Evolutionary conservation across 2,113 vertebrate genomes (phyloP), one percentile per base, ranked within the genome.

Genomic region (Zapornia atra): DNA sequence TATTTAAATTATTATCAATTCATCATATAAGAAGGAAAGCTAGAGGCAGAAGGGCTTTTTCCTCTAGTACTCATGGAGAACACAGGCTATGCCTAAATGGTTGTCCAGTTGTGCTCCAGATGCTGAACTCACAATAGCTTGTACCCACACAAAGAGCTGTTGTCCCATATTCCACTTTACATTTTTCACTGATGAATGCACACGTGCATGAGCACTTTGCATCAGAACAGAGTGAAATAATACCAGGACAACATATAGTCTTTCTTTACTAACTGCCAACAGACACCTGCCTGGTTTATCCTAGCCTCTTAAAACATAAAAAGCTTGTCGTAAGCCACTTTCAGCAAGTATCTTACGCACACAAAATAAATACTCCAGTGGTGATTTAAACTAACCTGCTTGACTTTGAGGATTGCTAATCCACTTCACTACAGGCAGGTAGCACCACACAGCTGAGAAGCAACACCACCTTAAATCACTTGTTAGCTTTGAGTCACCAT

Each of bases 241-340:
- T 42, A 71, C 34, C 61, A 89, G 36, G 83, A 56, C 56, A 95
- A 89, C 66, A 75, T 10, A 83, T 2, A 94, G 72, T 59, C 40
- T 71, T 53, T 64, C 61, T 79, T 91, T 71, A 63, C 22, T 38
- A 44, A 60, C 54, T 59, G 50, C 80, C 69, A 84, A 72, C 72
- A 91, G 73, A 91, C 72, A 96, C 86, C 73, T 94, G 91, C 51
- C 81, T 81, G 48, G 86, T 95, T 94, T 79, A 94, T 68, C 77
- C 34, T 22, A 34, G 54, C 60, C 86, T 88, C 83, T 94, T 75
- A 94, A 81, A 46, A 95, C 86, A 96, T 71, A 95, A 93, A 89
- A 94, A 90, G 92, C 78, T 91, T 95, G 75, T 63, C 85, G 79
- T 96, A 97, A 95, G 79, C 92, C 95, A 94, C 90, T 94, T 95